Conservation (phyloP, 1,140 invertebrate species). For the Papilio machaon region DNA sequence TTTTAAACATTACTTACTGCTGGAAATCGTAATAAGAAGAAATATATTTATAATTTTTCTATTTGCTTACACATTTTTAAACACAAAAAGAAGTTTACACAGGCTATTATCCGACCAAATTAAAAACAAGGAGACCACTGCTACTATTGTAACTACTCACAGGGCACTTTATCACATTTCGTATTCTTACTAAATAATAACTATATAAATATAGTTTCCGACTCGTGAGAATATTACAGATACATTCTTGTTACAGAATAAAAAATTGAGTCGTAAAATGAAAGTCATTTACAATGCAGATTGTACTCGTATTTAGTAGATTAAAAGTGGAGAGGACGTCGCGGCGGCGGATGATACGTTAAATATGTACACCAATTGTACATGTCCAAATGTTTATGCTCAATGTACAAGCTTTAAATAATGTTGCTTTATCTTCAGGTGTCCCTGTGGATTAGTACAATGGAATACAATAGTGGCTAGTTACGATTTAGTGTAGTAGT, state of each 20-base stretch:
- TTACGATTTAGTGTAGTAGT: no score
- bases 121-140: no score
- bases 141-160: no score
- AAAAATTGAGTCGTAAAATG: not conserved
- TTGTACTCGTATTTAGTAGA: conserved; percentile 3
- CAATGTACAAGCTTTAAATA: not conserved
- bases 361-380: conserved; percentile 1
- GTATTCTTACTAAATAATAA: not conserved
- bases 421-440: not conserved
- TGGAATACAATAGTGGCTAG: no score
- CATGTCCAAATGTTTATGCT: not conserved
- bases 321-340: not conserved
- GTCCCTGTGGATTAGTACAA: not conserved
- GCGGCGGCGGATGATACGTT: not conserved
- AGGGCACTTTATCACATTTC: no score
- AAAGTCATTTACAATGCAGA: conserved; percentile 24
- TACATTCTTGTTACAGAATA: not conserved
- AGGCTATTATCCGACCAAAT: no score
- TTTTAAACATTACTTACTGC: not conserved
- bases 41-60: not conserved
- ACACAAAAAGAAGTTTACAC: not conserved
- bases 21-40: not conserved
- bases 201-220: not conserved
- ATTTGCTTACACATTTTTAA: not conserved
- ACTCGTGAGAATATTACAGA: not conserved